Evolutionary conservation across 2,888 invertebrate species (phyloP).

Genomic region (Synergus umbraculus): DNA sequence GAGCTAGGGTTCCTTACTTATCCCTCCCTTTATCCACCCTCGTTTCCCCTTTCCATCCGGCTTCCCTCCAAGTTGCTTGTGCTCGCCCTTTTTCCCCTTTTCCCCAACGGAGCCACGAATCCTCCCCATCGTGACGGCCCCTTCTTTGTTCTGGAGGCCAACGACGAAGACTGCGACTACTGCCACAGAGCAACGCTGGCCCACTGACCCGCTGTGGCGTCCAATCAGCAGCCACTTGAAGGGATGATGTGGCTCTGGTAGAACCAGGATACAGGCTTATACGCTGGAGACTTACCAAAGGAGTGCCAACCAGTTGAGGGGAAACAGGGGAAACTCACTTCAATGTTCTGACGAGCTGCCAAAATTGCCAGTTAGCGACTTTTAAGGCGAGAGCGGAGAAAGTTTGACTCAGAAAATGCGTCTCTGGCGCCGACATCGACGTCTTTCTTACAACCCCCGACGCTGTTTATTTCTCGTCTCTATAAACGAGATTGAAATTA

Average conservation of each 20-base stretch:
- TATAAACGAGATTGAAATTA: constrained; percentile 23
- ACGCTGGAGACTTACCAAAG: constrained; percentile 3
- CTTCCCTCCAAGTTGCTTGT: constrained; percentile 41
- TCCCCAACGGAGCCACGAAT: constrained; percentile 49
- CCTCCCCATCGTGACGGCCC: constrained; percentile 50
- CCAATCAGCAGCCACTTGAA: constrained; percentile 58
- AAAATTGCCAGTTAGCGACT: constrained; percentile 23
- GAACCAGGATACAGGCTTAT: constrained; percentile 27
- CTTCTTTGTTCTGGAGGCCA: constrained; percentile 45
- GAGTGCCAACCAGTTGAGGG: constrained; percentile 2
- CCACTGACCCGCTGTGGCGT: constrained; percentile 69
- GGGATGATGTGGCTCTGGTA: constrained; percentile 45
- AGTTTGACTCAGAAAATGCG: constrained; percentile 24
- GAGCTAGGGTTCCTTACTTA: constrained; percentile 41
- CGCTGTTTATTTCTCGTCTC: constrained; percentile 30
- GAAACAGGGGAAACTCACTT: background rate
- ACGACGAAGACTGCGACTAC: constrained; percentile 49
- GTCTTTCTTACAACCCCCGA: background rate
- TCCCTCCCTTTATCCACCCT: constrained; percentile 44
- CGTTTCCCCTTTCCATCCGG: constrained; percentile 46
- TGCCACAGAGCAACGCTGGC: constrained; percentile 59
- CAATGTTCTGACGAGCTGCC: background rate
- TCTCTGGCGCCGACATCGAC: constrained; percentile 6
- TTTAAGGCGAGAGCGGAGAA: constrained; percentile 26
- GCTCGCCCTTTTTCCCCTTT: constrained; percentile 49